Conservation (phyloP, 2,113 vertebrate genomes). For the Puma concolor region DNA sequence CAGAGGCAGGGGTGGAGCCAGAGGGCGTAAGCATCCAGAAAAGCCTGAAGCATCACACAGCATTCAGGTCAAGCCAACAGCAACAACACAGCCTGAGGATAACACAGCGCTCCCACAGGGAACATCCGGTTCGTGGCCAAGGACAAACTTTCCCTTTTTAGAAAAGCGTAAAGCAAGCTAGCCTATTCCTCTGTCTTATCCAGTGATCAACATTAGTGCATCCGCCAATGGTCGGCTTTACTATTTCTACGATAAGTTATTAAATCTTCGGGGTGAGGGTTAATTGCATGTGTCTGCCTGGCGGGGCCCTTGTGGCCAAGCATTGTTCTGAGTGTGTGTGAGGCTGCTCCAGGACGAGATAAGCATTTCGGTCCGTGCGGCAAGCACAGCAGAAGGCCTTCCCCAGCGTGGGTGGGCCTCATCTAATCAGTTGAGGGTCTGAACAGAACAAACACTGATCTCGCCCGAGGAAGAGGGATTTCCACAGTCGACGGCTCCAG, state of each 20-base stretch:
- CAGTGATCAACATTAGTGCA: accelerated
- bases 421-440: neutral
- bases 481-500: neutral
- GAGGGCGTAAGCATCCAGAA: neutral
- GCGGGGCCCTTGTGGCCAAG: neutral
- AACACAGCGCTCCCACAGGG: neutral
- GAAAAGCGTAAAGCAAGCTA: neutral
- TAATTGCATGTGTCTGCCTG: neutral
- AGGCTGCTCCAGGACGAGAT: neutral
- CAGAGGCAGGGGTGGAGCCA: neutral
- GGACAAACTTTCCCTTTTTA: neutral
- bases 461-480: neutral
- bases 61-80: neutral
- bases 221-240: neutral
- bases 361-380: neutral
- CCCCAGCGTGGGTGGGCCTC: neutral
- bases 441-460: too few relatives aligned
- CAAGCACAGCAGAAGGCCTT: neutral
- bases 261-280: neutral
- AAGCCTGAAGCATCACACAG: neutral
- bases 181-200: neutral
- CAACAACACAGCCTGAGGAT: neutral
- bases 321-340: neutral
- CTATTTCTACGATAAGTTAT: neutral
- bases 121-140: neutral